Conservation (phyloP, 2,797 vertebrate genomes). For the Podarcis siculus region DNA sequence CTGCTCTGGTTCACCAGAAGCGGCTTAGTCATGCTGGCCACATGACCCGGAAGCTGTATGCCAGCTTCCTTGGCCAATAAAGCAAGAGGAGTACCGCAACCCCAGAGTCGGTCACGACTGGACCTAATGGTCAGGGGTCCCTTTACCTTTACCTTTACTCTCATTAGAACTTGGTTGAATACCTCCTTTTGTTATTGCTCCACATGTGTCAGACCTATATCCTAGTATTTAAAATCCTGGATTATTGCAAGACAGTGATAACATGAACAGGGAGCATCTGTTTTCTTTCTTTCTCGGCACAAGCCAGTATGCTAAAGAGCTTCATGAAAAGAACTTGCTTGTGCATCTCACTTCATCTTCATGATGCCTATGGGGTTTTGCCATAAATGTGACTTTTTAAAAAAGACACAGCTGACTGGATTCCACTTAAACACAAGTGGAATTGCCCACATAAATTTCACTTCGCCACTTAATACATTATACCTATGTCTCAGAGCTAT, state of each 20-base stretch:
- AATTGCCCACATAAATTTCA: not conserved
- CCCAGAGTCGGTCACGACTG: no score
- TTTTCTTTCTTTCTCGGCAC: not conserved
- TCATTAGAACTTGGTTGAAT: no score
- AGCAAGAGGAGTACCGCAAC: no score
- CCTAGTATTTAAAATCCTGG: no score
- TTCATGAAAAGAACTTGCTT: not conserved
- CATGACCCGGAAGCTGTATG: no score
- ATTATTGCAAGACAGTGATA: not conserved
- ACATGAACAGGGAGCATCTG: not conserved
- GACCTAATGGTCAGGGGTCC: no score
- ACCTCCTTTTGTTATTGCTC: not conserved
- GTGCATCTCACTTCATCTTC: not conserved
- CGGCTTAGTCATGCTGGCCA: no score
- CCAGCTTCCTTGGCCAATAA: no score
- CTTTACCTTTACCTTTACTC: no score
- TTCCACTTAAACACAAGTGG: not conserved
- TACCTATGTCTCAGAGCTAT: not conserved
- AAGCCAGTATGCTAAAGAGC: not conserved
- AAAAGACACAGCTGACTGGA: not conserved
- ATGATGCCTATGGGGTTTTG: not conserved
- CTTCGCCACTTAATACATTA: not conserved
- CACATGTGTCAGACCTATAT: not conserved
- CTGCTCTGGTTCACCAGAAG: no score
- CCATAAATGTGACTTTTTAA: not conserved